A percentile compares a stretch with the other conserved stretches of the same genome.
Evolutionary conservation across 2,113 vertebrate genomes (phyloP).

Genomic region (Eonycteris spelaea): DNA sequence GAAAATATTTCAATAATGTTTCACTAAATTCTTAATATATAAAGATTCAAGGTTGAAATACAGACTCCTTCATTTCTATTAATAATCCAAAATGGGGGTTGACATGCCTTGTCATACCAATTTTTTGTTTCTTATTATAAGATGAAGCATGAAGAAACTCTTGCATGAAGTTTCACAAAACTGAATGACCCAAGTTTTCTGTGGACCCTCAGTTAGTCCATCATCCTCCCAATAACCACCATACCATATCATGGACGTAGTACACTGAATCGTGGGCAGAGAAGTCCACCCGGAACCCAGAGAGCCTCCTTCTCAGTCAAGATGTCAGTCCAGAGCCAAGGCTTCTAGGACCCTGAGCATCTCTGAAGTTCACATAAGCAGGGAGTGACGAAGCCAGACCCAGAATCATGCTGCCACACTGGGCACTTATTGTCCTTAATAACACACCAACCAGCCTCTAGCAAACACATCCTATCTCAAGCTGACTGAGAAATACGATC

Average conservation of each 20-base stretch:
- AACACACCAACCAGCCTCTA: rapidly evolving
- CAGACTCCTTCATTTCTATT: background rate
- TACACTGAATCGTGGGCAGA: background rate
- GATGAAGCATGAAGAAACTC: background rate
- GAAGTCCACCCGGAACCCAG: background rate
- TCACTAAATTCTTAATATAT: background rate
- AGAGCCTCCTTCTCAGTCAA: background rate
- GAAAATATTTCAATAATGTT: background rate
- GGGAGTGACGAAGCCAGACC: background rate
- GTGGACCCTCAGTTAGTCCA: background rate
- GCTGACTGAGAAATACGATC: background rate
- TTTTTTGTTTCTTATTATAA: background rate
- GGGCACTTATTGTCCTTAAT: background rate
- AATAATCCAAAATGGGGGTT: background rate
- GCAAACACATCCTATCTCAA: background rate
- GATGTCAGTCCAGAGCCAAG: background rate
- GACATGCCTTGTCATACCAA: background rate
- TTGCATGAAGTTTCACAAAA: background rate
- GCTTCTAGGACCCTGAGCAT: no score
- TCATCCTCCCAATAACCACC: background rate
- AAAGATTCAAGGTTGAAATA: background rate
- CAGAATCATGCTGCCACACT: background rate
- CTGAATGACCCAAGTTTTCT: background rate
- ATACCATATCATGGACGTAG: rapidly evolving
- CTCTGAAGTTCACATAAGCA: background rate